A percentile compares a stretch with the other conserved stretches of the same genome.
These are phyloP conservation scores for Melopsittacus undulatus DNA, from an alignment of 2,797 vertebrate genomes.

Conservation along the genomic window DNA sequence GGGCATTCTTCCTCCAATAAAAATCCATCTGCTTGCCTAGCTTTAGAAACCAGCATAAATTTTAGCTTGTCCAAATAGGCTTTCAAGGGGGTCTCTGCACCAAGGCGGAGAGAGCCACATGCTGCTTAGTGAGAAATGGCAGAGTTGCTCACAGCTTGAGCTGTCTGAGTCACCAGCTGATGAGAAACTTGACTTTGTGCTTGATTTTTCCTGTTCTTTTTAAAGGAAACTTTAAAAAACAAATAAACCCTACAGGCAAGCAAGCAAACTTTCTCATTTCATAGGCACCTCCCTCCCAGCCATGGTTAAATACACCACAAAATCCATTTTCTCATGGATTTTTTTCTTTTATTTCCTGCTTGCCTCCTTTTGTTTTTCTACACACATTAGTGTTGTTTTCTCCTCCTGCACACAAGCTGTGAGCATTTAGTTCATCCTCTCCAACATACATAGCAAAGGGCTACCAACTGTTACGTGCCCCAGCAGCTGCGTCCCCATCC, in stretches of 20 bases:
- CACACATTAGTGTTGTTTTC: neutral
- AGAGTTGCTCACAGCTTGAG: constrained; percentile 46
- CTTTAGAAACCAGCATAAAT: constrained; percentile 30
- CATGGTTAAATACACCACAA: constrained; percentile 42
- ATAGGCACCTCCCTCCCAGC: neutral
- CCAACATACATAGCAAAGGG: neutral
- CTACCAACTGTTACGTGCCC: neutral
- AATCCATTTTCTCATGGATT: constrained; percentile 56
- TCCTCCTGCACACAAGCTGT: constrained; percentile 15
- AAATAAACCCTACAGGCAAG: constrained; percentile 48
- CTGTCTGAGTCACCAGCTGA: constrained; percentile 46
- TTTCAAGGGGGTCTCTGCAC: constrained; percentile 31
- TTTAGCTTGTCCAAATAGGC: neutral
- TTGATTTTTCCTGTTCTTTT: constrained; percentile 19
- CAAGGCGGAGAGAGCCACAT: constrained; percentile 10
- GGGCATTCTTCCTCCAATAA: constrained; percentile 27
- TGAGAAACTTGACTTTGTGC: constrained; percentile 42
- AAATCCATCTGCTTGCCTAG: constrained; percentile 47
- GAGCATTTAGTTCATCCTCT: neutral
- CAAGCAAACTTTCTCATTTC: constrained; percentile 43
- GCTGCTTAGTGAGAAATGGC: constrained; percentile 29
- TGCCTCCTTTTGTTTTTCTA: constrained; percentile 32
- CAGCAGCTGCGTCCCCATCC: neutral
- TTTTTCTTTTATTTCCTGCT: constrained; percentile 45
- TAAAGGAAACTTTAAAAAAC: constrained; percentile 33